Evolutionary conservation across 2,888 invertebrate species (phyloP).

Genomic region (Thymelicus sylvestris): DNA sequence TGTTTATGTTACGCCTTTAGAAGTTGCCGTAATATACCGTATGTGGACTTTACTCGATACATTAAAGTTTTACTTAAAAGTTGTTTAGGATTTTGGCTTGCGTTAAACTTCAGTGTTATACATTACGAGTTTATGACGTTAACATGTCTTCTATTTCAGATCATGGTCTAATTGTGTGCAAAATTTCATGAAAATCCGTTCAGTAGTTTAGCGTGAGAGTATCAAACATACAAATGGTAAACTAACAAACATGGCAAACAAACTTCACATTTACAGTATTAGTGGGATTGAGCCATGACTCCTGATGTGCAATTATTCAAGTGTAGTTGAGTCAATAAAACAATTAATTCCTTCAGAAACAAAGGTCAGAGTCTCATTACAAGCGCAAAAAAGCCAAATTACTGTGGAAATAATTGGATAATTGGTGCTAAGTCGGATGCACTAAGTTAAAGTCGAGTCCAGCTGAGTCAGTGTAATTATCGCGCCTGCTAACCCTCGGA

Average conservation of each 20-base stretch:
- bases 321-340: too few relatives aligned
- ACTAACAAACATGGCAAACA: too few relatives aligned
- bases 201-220: too few relatives aligned
- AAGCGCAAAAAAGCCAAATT: slow-evolving; percentile 26
- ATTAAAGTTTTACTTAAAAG: neutral
- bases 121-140: neutral
- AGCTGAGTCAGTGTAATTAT: slow-evolving; percentile 72
- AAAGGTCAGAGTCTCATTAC: neutral
- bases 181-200: too few relatives aligned
- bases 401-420: slow-evolving; percentile 37
- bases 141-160: too few relatives aligned
- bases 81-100: neutral
- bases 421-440: slow-evolving; percentile 39
- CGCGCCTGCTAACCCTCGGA: slow-evolving; percentile 63
- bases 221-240: too few relatives aligned
- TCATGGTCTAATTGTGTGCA: too few relatives aligned
- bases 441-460: slow-evolving; percentile 38
- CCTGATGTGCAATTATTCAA: too few relatives aligned
- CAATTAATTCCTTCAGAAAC: neutral
- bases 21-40: slow-evolving; percentile 2
- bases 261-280: too few relatives aligned
- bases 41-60: neutral
- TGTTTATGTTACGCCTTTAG: slow-evolving; percentile 25
- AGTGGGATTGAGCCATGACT: too few relatives aligned
- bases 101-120: neutral